Conservation (phyloP, 2,797 vertebrate species). For the Chromobotia macracanthus region DNA sequence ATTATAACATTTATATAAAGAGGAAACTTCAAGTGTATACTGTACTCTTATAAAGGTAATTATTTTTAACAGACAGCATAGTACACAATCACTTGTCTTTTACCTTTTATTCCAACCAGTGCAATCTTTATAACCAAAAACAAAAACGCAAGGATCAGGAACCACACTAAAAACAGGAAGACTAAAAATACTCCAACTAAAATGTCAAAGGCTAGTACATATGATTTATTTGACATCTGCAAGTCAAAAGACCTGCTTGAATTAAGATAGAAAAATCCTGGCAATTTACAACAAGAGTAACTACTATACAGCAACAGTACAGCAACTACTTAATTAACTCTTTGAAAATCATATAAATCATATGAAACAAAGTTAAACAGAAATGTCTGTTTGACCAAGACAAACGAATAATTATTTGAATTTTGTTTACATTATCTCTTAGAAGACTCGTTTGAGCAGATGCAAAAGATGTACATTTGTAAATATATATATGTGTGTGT, state of each 20-base stretch:
- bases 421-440: not conserved
- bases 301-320: too few relatives aligned
- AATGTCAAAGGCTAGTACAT: slow-evolving; percentile 34
- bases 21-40: not conserved
- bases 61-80: not conserved
- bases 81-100: not conserved
- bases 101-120: slow-evolving; percentile 34
- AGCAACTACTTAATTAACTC: not conserved
- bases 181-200: slow-evolving; percentile 50
- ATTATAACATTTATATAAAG: not conserved
- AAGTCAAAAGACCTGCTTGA: not conserved
- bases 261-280: slow-evolving; percentile 11
- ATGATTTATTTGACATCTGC: slow-evolving; percentile 28
- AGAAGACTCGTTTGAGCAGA: not conserved
- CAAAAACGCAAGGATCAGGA: slow-evolving; percentile 52
- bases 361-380: not conserved
- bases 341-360: not conserved
- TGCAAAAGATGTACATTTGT: slow-evolving; percentile 5
- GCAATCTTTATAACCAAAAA: slow-evolving; percentile 44
- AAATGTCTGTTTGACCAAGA: not conserved
- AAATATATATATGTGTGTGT: not conserved
- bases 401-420: not conserved
- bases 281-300: not conserved
- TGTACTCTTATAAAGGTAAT: not conserved
- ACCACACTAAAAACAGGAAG: slow-evolving; percentile 60